Evolutionary conservation across 2,888 invertebrate genomes (phyloP).

Genomic region (Epirrita christyi): DNA sequence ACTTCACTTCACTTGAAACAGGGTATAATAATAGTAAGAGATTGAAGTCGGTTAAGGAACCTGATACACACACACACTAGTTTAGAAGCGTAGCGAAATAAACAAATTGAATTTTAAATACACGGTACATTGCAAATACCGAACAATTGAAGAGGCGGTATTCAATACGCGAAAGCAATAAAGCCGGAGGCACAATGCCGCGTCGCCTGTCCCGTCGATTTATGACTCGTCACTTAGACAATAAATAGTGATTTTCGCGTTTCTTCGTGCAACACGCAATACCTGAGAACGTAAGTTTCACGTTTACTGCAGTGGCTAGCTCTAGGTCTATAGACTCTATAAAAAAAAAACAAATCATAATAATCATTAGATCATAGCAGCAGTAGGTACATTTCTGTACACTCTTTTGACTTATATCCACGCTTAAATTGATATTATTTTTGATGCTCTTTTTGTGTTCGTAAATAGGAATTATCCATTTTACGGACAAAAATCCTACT

Average conservation of each 20-base stretch:
- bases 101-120: slow-evolving; percentile 44
- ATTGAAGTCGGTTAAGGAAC: too few species aligned
- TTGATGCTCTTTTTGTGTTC: too few species aligned
- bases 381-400: too few species aligned
- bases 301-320: background rate
- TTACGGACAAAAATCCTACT: too few species aligned
- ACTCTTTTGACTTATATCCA: too few species aligned
- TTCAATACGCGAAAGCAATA: slow-evolving; percentile 43
- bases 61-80: background rate
- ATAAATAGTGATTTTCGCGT: slow-evolving; percentile 83
- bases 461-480: too few species aligned
- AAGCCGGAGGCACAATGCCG: slow-evolving; percentile 61
- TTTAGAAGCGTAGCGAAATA: slow-evolving; percentile 6
- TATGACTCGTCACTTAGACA: slow-evolving; percentile 80
- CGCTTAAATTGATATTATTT: too few species aligned
- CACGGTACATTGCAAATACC: slow-evolving; percentile 11
- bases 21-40: background rate
- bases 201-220: slow-evolving; percentile 66
- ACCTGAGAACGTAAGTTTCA: slow-evolving; percentile 48
- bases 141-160: slow-evolving; percentile 41
- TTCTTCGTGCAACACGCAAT: slow-evolving; percentile 62
- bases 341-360: too few species aligned
- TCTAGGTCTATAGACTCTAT: too few species aligned
- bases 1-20: background rate
- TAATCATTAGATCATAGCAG: too few species aligned